Conservation (phyloP, 35 echinoderm and acorn worm species). For the Patiria miniata region DNA sequence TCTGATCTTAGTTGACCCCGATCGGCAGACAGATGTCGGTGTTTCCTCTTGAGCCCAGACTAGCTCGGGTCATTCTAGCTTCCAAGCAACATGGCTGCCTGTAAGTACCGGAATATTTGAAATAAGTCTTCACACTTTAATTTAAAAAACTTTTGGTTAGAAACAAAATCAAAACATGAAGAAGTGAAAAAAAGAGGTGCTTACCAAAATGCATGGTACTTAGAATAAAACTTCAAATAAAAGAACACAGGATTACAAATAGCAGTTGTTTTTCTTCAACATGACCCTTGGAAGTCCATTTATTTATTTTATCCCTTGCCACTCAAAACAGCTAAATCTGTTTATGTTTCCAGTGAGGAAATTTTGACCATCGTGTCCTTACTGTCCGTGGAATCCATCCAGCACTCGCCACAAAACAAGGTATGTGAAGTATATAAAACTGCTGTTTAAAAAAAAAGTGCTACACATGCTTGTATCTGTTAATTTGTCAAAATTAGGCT, state of each 20-base stretch:
- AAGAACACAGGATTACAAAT: too few species aligned
- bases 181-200: too few species aligned
- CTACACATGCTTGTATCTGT: too few species aligned
- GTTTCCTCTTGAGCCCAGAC: conserved; percentile 79
- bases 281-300: too few species aligned
- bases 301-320: too few species aligned
- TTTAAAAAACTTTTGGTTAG: not conserved
- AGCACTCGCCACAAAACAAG: conserved; percentile 72
- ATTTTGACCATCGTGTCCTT: conserved; percentile 84
- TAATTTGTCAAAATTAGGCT: not conserved
- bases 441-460: too few species aligned
- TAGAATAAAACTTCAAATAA: too few species aligned
- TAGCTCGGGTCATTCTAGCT: conserved; percentile 73
- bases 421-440: conserved; percentile 40
- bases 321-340: not conserved
- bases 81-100: conserved; percentile 72
- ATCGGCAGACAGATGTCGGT: conserved; percentile 71
- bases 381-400: conserved; percentile 84
- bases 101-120: conserved; percentile 57
- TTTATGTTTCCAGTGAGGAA: conserved; percentile 67
- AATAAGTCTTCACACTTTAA: too few species aligned
- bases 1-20: conserved; percentile 57
- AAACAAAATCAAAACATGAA: not conserved
- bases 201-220: too few species aligned
- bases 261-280: too few species aligned